Evolutionary conservation across 1,140 invertebrate genomes (phyloP).

Genomic region (Samia ricini): DNA sequence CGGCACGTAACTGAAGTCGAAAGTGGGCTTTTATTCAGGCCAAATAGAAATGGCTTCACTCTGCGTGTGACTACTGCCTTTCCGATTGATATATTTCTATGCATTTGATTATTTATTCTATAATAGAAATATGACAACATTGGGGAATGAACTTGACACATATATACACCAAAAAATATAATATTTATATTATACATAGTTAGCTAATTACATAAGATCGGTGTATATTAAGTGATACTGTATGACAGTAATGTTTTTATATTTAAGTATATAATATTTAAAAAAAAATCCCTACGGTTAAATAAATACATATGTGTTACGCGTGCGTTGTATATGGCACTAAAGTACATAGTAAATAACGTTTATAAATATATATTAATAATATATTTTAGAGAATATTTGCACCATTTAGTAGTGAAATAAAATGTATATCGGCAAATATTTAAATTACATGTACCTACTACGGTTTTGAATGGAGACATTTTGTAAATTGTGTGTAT

Average conservation of each 20-base stretch:
- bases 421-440: slow-evolving; percentile 70
- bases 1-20: too few relatives aligned
- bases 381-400: slow-evolving; percentile 76
- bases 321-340: slow-evolving; percentile 72
- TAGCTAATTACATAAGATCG: slow-evolving; percentile 61
- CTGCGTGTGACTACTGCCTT: too few relatives aligned
- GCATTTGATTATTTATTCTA: too few relatives aligned
- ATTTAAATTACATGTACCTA: too few relatives aligned
- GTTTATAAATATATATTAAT: slow-evolving; percentile 61
- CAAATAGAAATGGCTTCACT: too few relatives aligned
- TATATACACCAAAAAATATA: slow-evolving; percentile 56
- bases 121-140: background rate
- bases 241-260: slow-evolving; percentile 70
- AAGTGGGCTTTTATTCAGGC: too few relatives aligned
- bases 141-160: slow-evolving; percentile 59
- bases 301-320: slow-evolving; percentile 45
- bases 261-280: slow-evolving; percentile 52
- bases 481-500: slow-evolving; percentile 21
- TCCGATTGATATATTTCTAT: too few relatives aligned
- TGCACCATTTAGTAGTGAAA: slow-evolving; percentile 73
- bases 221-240: slow-evolving; percentile 70
- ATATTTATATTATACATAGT: slow-evolving; percentile 44
- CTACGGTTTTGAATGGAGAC: slow-evolving; percentile 34
- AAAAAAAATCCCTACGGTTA: slow-evolving; percentile 21
- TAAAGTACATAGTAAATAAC: slow-evolving; percentile 58